Conservation (phyloP, 1,140 invertebrate genomes). For the Heliconius melpomene region DNA sequence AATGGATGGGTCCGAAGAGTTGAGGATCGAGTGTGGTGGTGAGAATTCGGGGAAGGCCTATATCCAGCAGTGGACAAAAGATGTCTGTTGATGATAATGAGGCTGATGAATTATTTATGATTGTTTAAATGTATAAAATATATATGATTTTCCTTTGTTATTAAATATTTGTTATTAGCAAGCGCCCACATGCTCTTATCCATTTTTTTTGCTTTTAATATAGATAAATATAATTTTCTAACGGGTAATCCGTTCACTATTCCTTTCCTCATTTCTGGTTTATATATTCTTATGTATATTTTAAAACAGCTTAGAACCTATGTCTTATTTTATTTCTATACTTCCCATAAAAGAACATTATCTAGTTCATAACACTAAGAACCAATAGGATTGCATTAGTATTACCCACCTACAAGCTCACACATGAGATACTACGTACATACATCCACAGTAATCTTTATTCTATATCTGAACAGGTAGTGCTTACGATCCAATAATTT, state of each 20-base stretch:
- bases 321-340: background rate
- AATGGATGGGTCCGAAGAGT: too few relatives aligned
- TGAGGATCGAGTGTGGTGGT: too few relatives aligned
- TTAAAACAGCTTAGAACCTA: background rate
- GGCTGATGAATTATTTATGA: background rate
- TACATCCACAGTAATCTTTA: background rate
- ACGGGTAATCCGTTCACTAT: background rate
- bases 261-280: background rate
- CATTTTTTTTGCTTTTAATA: background rate
- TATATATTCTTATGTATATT: background rate
- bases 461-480: background rate
- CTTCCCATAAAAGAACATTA: background rate
- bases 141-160: too few relatives aligned
- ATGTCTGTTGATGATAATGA: too few relatives aligned
- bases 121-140: too few relatives aligned
- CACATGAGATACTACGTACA: background rate
- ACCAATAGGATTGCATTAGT: background rate
- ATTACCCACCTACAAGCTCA: background rate
- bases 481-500: conserved; percentile 37
- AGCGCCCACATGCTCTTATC: background rate
- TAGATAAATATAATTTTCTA: background rate
- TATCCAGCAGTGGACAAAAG: too few relatives aligned
- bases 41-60: too few relatives aligned
- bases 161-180: too few relatives aligned
- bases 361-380: background rate